Evolutionary conservation across 1,140 invertebrate genomes (phyloP).

Genomic region (Cryptotermes secundus): DNA sequence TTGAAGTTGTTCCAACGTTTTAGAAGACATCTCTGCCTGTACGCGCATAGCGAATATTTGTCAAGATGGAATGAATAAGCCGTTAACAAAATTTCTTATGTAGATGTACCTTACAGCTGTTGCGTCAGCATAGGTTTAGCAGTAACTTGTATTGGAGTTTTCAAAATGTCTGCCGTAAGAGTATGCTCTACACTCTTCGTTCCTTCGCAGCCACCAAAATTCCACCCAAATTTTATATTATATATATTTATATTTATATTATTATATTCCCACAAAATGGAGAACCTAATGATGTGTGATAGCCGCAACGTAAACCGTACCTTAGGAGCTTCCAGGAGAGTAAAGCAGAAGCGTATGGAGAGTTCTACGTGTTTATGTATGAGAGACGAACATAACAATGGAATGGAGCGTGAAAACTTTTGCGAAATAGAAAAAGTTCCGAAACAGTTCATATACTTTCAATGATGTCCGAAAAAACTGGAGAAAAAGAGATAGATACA

Average conservation of each 20-base stretch:
- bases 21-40: too few species aligned
- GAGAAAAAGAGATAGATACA: neutral
- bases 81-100: neutral
- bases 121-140: neutral
- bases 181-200: neutral
- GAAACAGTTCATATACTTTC: neutral
- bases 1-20: too few species aligned
- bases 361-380: neutral
- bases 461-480: neutral
- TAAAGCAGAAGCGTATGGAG: neutral
- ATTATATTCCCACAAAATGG: neutral
- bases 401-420: neutral
- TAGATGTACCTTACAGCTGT: neutral
- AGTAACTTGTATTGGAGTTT: neutral
- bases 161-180: too few species aligned
- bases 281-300: neutral
- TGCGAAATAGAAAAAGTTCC: constrained; percentile 2
- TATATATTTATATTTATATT: too few species aligned
- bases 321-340: neutral
- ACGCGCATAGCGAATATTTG: neutral
- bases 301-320: neutral
- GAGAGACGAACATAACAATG: neutral
- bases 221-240: neutral
- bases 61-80: neutral
- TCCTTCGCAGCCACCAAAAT: neutral